A percentile compares a stretch with the other conserved stretches of the same genome.
Conservation (phyloP, 1,140 invertebrate genomes). For the Caerostris extrusa region DNA sequence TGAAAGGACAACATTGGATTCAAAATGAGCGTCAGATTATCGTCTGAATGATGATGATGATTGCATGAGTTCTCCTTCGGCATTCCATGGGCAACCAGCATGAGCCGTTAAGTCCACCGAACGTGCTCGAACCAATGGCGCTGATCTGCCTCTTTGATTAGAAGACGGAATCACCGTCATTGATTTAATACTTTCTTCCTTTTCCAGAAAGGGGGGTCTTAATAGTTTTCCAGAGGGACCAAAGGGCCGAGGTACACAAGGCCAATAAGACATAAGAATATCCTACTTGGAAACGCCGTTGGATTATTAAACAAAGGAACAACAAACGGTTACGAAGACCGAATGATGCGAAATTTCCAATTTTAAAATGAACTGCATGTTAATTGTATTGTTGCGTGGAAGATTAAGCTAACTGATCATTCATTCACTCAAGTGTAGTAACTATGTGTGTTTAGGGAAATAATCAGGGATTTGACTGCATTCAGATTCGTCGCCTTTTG, state of each 20-base stretch:
- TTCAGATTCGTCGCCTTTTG: no score
- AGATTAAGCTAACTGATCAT: no score
- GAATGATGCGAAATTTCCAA: no score
- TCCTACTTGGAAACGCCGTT: no score
- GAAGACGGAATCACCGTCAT: conserved; percentile 36
- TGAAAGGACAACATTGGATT: conserved; percentile 19
- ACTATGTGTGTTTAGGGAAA: no score
- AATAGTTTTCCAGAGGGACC: conserved; percentile 6
- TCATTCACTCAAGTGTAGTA: no score
- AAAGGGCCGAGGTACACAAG: not conserved
- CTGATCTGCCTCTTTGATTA: conserved; percentile 51
- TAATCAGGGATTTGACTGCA: no score
- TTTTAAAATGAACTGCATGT: no score
- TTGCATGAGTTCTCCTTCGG: conserved; percentile 60
- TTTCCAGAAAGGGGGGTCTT: not conserved
- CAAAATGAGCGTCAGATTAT: conserved; percentile 35
- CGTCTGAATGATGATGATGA: conserved; percentile 62
- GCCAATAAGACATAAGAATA: not conserved
- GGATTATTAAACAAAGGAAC: no score
- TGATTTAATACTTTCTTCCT: conserved; percentile 54
- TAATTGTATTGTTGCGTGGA: no score
- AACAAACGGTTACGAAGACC: no score
- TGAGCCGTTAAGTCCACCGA: conserved; percentile 59
- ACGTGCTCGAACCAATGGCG: conserved; percentile 63
- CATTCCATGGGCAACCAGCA: conserved; percentile 37